These are phyloP conservation scores for Drosophila obscura DNA, from an alignment of 1,140 invertebrate genomes.

Conservation along the genomic window DNA sequence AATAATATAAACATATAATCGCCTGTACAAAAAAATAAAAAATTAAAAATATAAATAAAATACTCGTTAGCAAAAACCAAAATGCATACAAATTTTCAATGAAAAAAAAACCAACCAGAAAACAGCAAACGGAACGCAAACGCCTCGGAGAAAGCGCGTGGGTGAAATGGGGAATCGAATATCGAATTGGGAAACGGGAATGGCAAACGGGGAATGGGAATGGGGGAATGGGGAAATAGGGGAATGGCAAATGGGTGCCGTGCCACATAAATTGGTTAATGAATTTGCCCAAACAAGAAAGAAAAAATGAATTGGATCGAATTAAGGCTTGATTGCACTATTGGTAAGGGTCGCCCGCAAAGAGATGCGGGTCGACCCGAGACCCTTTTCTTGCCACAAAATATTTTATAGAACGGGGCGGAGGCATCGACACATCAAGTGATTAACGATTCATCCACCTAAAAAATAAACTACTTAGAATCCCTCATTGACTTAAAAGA, in stretches of 20 bases:
- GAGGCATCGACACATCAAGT: no score
- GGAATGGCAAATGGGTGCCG: background rate
- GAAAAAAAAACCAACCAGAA: constrained; percentile 7
- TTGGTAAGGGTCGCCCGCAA: background rate
- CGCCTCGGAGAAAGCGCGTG: constrained; percentile 40
- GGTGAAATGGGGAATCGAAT: constrained; percentile 21
- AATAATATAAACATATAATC: constrained; percentile 3
- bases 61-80: constrained; percentile 52
- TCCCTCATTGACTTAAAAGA: no score
- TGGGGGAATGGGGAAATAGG: constrained; percentile 9
- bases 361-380: constrained; percentile 36
- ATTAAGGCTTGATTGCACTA: constrained; percentile 42
- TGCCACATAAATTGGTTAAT: constrained; percentile 41
- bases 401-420: no score
- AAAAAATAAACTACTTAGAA: no score
- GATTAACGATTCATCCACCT: no score
- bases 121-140: constrained; percentile 8
- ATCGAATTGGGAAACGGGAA: constrained; percentile 12
- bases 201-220: constrained; percentile 7
- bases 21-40: background rate
- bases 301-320: constrained; percentile 29
- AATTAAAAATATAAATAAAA: constrained; percentile 39
- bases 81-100: constrained; percentile 50
- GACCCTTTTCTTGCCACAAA: no score
- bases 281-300: constrained; percentile 33